These are phyloP conservation scores for Adrianichthys oophorus DNA, from an alignment of 2,797 vertebrate species.

Conservation along the genomic window DNA sequence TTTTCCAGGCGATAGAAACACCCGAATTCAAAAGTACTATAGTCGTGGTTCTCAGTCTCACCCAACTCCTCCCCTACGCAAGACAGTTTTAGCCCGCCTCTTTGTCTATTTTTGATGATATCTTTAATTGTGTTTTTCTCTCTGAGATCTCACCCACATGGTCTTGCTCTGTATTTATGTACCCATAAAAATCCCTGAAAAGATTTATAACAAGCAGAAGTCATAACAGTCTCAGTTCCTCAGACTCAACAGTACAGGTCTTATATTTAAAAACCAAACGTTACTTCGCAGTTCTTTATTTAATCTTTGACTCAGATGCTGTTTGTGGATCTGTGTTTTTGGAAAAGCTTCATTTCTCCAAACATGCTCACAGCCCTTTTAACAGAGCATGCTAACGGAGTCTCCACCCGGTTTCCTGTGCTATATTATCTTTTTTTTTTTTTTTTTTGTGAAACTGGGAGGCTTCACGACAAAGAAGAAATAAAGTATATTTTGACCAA, in stretches of 20 bases:
- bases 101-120: not conserved
- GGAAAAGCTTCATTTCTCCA: slow-evolving; percentile 38
- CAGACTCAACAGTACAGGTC: slow-evolving; percentile 16
- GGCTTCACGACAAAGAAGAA: slow-evolving; percentile 37
- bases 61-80: too few relatives aligned
- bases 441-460: slow-evolving; percentile 67
- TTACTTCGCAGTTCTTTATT: slow-evolving; percentile 49
- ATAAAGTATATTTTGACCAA: slow-evolving; percentile 51
- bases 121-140: slow-evolving; percentile 6
- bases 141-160: not conserved
- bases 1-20: too few relatives aligned
- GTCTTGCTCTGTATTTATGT: too few relatives aligned
- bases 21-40: too few relatives aligned
- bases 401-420: slow-evolving; percentile 15
- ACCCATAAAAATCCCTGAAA: too few relatives aligned
- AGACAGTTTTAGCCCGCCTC: not conserved
- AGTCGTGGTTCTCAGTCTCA: too few relatives aligned
- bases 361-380: slow-evolving; percentile 12
- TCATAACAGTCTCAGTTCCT: slow-evolving; percentile 28
- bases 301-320: slow-evolving; percentile 40
- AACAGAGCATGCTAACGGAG: slow-evolving; percentile 27
- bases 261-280: slow-evolving; percentile 58
- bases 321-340: slow-evolving; percentile 62
- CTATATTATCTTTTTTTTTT: slow-evolving; percentile 48
- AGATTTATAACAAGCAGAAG: slow-evolving; percentile 6